phyloP scores from a whole-genome alignment of 2,888 invertebrate genomes.

The Apomyelois bistriatella region DNA sequence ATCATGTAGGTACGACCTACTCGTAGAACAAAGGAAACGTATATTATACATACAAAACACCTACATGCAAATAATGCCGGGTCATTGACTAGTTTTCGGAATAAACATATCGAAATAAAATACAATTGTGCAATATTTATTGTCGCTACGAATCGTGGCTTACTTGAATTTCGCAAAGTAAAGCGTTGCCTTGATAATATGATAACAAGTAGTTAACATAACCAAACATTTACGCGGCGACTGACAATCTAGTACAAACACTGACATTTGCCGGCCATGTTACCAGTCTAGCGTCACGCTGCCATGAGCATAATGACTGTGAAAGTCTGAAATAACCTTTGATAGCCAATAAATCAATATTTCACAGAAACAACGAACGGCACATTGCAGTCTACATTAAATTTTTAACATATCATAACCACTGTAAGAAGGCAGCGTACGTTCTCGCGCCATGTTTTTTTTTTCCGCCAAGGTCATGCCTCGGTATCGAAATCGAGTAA shows the following conservation, averaged over 20 bases:
- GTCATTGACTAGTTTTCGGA: slow-evolving; percentile 66
- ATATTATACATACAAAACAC: slow-evolving; percentile 45
- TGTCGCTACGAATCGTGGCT: slow-evolving; percentile 27
- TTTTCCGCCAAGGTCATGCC: slow-evolving; percentile 76
- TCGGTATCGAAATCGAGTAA: slow-evolving; percentile 71
- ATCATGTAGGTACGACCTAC: slow-evolving; percentile 15
- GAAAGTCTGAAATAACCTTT: slow-evolving; percentile 60
- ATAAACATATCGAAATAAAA: slow-evolving; percentile 46
- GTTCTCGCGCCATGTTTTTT: slow-evolving; percentile 76
- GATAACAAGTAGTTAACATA: slow-evolving; percentile 27
- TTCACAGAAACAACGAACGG: slow-evolving; percentile 26
- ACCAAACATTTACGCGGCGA: slow-evolving; percentile 44
- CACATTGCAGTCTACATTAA: slow-evolving; percentile 24
- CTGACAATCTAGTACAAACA: slow-evolving; percentile 52
- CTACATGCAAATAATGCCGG: slow-evolving; percentile 70
- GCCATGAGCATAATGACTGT: slow-evolving; percentile 57
- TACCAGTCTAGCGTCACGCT: slow-evolving; percentile 73
- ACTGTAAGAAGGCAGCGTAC: slow-evolving; percentile 56
- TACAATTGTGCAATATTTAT: slow-evolving; percentile 34
- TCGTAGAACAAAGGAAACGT: slow-evolving; percentile 56
- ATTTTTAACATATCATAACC: slow-evolving; percentile 39
- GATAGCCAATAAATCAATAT: slow-evolving; percentile 57
- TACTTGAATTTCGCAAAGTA: slow-evolving; percentile 29
- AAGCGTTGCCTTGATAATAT: slow-evolving; percentile 25
- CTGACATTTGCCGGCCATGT: slow-evolving; percentile 74